Base-by-base conservation (phyloP, 2,888 invertebrate species). In the Hypercompe scribonia region DNA sequence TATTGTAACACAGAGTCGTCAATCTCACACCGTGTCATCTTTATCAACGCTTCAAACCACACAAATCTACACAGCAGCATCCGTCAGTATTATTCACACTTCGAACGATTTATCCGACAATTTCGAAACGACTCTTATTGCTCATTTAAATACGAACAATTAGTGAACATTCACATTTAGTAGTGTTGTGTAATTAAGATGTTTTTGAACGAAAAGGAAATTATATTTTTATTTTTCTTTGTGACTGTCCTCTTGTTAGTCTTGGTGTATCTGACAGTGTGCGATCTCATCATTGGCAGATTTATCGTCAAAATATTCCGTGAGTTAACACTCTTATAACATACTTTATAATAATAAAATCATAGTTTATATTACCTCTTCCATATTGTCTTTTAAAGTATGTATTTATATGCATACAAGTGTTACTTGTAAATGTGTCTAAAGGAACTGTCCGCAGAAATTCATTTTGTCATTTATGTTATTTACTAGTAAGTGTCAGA, bases 181-280 rank as follows among this genome's bases (percentile, higher is more conserved):
- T 54, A 58, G 67, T 58, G 68, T 65, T 65, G 58, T 64, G 65
- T 42, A 31, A 15, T 65, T n/a, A 87, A 84, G 78, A 95, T 95
- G 94, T 91, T 89, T 89, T 76, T 93, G 8, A 86, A 75, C 42
- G 71, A 83, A 5, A 94, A 90, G 74, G 94, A 94, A 72, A 61
- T 91, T 0, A 87, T 89, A 69, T 93, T 89, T 78, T 50, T 95
- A 42, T 77, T 90, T 18, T 92, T 93, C 64, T 71, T 90, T 5
- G 76, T 90, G 21, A 77, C 86, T 18, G 73, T 91, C 18, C 69
- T 95, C 2, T 77, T 91, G 11, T 39, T 93, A 0, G 89, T 95
- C 78, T 84, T 92, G 13, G 73, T 89, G 33, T 95, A 95, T 77
- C 81, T 95, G 71, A 91, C 92, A 70, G 78, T 94, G 3, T 95